A percentile compares a stretch with the other conserved stretches of the same genome.
Conservation (phyloP, 2,797 vertebrate species). For the Aythya fuligula region DNA sequence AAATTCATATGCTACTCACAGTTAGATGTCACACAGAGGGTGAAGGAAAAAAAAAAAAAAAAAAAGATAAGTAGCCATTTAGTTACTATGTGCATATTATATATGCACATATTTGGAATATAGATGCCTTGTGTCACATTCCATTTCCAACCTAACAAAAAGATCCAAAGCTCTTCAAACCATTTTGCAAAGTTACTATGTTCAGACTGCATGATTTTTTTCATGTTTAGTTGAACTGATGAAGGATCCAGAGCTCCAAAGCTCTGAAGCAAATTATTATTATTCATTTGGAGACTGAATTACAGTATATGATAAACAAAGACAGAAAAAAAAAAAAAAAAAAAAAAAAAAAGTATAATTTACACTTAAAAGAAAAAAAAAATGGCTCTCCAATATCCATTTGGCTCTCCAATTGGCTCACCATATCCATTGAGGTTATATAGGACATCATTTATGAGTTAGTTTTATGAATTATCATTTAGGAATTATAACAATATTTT, state of each 20-base stretch:
- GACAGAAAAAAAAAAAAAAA: not conserved
- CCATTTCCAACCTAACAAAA: not conserved
- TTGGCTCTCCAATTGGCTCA: not conserved
- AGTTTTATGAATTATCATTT: not conserved
- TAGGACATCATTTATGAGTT: not conserved
- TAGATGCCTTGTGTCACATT: not conserved
- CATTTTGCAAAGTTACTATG: accelerated
- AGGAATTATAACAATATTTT: not conserved
- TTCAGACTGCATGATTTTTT: not conserved
- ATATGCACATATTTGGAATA: not conserved
- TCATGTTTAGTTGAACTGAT: not conserved
- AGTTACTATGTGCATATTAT: not conserved
- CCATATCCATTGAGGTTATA: not conserved
- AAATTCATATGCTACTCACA: not conserved
- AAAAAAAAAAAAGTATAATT: not conserved
- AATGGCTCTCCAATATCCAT: not conserved
- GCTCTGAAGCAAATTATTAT: not conserved
- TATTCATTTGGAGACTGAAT: not conserved
- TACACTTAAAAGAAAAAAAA: not conserved
- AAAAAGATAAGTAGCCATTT: not conserved
- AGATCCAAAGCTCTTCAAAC: not conserved
- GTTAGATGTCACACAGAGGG: not conserved
- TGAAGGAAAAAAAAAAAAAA: not conserved
- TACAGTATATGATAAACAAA: not conserved
- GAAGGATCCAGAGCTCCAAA: not conserved